phyloP scores from a whole-genome alignment of 2,888 invertebrate genomes.

The Apotomis capreana region DNA sequence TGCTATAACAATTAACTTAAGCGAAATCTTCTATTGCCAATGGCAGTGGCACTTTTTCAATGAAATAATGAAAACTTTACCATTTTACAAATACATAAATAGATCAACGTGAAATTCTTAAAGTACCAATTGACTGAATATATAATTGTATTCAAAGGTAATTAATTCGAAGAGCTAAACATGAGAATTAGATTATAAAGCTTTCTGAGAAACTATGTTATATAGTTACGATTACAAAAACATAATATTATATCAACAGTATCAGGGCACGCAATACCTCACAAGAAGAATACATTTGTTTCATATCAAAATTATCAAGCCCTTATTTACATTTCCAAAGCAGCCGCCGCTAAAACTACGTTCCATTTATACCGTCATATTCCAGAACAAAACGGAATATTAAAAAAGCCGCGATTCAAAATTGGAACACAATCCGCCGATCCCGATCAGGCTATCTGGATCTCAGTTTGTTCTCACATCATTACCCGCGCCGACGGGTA shows the following conservation, averaged over 20 bases:
- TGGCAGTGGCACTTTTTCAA: no score
- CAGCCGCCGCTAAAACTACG: constrained; percentile 17
- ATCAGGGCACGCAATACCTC: neutral
- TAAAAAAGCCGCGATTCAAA: constrained; percentile 40
- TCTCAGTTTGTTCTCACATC: constrained; percentile 84
- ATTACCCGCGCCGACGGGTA: constrained; percentile 84
- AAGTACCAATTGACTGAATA: no score
- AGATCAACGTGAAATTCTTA: no score
- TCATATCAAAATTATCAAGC: neutral
- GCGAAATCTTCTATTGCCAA: no score
- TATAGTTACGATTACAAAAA: no score
- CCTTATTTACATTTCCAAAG: constrained; percentile 25
- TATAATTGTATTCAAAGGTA: no score
- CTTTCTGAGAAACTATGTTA: no score
- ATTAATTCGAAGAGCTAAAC: no score
- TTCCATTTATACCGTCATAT: constrained; percentile 37
- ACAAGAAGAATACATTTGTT: neutral
- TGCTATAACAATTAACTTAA: no score
- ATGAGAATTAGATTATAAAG: no score
- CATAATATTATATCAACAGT: neutral
- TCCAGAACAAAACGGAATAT: constrained; percentile 38
- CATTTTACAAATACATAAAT: no score
- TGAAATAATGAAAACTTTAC: no score
- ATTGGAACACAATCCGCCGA: constrained; percentile 74
- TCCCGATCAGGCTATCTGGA: constrained; percentile 81